A percentile compares a stretch with the other conserved stretches of the same genome.
Conservation (phyloP, 2,888 invertebrate species). For the Pyrocoelia pectoralis region DNA sequence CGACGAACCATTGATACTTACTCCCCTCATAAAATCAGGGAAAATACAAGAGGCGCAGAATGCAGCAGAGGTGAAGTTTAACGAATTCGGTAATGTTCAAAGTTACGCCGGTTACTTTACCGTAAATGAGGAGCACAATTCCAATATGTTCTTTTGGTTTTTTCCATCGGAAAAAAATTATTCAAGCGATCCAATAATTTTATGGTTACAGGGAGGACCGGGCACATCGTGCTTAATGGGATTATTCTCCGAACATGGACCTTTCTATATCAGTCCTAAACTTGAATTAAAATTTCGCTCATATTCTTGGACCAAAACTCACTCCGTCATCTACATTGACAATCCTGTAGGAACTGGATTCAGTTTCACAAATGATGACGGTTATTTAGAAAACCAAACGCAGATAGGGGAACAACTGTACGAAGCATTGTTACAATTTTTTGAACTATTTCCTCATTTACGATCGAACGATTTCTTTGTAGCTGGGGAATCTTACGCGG, state of each 20-base stretch:
- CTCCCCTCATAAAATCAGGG: conserved; percentile 75
- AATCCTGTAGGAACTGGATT: conserved; percentile 91
- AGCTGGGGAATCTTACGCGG: conserved; percentile 86
- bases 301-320: conserved; percentile 78
- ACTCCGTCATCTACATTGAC: conserved; percentile 83
- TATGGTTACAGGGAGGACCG: conserved; percentile 85
- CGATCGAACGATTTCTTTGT: conserved; percentile 77
- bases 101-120: conserved; percentile 83
- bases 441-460: conserved; percentile 76
- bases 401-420: conserved; percentile 80
- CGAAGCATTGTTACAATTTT: conserved; percentile 77
- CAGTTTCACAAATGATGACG: conserved; percentile 80
- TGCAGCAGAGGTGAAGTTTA: conserved; percentile 63
- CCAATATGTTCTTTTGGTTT: conserved; percentile 89
- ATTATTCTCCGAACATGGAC: conserved; percentile 82
- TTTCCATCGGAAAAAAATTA: conserved; percentile 67
- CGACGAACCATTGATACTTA: conserved; percentile 74
- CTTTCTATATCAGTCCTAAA: conserved; percentile 51
- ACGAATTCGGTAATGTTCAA: conserved; percentile 63
- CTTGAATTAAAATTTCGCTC: conserved; percentile 46
- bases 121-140: conserved; percentile 74
- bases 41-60: conserved; percentile 71
- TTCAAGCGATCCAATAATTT: conserved; percentile 70
- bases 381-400: conserved; percentile 77
- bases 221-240: conserved; percentile 78